phyloP scores from a whole-genome alignment of 2,888 invertebrate species.

The Rotaria magnacalcarata region DNA sequence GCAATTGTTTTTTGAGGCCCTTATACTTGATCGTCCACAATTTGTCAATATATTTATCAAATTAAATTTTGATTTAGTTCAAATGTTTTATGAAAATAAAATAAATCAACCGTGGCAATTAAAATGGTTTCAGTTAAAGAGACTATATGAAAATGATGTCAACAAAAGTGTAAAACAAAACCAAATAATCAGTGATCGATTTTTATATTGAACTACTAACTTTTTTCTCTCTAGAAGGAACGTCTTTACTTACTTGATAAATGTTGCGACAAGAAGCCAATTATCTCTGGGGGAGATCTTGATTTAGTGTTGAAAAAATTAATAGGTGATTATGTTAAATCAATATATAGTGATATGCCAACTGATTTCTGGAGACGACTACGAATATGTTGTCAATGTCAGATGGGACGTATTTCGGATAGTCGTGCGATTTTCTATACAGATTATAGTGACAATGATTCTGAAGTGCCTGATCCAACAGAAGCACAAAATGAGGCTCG shows the following conservation, averaged over 20 bases:
- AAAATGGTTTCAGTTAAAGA: not conserved
- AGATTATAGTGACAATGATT: not conserved
- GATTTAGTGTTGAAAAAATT: not conserved
- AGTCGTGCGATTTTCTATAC: not conserved
- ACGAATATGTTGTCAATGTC: not conserved
- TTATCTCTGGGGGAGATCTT: not conserved
- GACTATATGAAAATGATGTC: not conserved
- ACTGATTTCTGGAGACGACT: not conserved
- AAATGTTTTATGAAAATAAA: not conserved
- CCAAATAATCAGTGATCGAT: not conserved
- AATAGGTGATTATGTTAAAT: conserved; percentile 38
- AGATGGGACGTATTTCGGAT: not conserved
- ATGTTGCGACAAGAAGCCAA: not conserved
- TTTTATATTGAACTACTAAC: not conserved
- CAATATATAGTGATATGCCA: not conserved
- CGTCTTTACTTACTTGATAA: conserved; percentile 13
- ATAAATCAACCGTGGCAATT: conserved; percentile 11
- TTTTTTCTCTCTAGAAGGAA: not conserved
- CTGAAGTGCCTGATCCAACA: not conserved
- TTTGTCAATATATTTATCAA: conserved; percentile 14
- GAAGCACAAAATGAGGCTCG: not conserved
- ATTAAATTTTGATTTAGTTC: not conserved
- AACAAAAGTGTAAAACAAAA: not conserved
- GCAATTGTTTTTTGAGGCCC: not conserved
- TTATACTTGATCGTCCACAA: not conserved